Base-by-base conservation (phyloP, 2,888 invertebrate species). In the Didymodactylos carnosus region DNA sequence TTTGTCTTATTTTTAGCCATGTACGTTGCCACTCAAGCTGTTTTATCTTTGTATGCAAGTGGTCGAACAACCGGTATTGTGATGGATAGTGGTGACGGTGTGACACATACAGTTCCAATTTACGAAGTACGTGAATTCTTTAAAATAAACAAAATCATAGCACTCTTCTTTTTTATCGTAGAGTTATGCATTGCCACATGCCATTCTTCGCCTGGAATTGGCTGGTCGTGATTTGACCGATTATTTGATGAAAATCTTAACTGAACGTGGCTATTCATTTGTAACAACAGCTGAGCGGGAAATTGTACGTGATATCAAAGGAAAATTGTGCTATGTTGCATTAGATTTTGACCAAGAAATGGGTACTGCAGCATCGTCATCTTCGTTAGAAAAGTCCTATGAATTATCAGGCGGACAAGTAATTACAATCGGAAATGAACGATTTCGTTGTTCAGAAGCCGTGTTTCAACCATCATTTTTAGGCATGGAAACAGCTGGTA, bases 171-270 rank as follows among this genome's bases (percentile, higher is more conserved):
- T n/a, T n/a, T n/a, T n/a, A n/a, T n/a, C n/a, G n/a, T n/a, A n/a
- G n/a, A n/a, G 91, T 80, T 91, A 91, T 85, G 90, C 91, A 78
- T 88, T 92, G 79, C 91, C 92, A 84, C 92, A 92, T 82, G 92
- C 92, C 86, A 92, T 92, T 87, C 89, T 92, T 84, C 91, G 92
- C 89, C 86, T 92, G 87, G 91, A 92, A 86, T 89, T 92, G 88
- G 92, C 92, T 82, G 92, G 92, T 82, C 91, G 92, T 81, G 92
- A 92, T 86, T 88, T 92, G 86, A 92, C 92, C 86, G 92, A 92
- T 87, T 92, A 92, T 87, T 88, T 92, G 86, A 92, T 91, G 91
- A 92, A 91, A 88, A 92, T 92, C 88, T 88, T 92, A 83, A 85
- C 78, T 84, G 92, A 92, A 87, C 89, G 92, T 85, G 92, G 92